Conservation (phyloP, 2,797 vertebrate species). For the Schizothorax lantsangensis region DNA sequence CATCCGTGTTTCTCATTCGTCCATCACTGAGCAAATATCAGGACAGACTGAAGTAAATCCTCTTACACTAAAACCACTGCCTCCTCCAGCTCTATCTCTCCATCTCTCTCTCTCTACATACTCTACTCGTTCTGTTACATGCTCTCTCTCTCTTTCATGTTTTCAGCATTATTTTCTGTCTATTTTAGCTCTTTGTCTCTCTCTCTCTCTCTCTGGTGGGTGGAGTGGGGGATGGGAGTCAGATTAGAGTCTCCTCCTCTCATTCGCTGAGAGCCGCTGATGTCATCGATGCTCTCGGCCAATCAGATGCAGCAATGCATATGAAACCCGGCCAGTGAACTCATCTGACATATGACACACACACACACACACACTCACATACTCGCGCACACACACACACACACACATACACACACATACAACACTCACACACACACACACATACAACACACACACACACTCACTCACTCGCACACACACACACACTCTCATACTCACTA, state of each 20-base stretch:
- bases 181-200: background rate
- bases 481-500: background rate
- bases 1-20: conserved; percentile 23
- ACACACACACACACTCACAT: background rate
- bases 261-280: conserved; percentile 9
- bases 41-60: conserved; percentile 50
- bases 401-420: background rate
- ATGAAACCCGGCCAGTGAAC: conserved; percentile 1
- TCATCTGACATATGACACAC: background rate
- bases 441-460: background rate
- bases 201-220: background rate
- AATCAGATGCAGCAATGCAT: background rate
- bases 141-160: background rate
- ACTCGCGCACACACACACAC: background rate
- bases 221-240: conserved; percentile 35
- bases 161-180: background rate
- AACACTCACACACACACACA: background rate
- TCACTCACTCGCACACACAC: background rate
- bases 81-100: background rate
- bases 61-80: conserved; percentile 42
- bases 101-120: background rate
- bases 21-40: conserved; percentile 55
- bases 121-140: background rate
- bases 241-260: conserved; percentile 32
- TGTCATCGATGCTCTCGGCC: conserved; percentile 4